Evolutionary conservation across 1,140 invertebrate species (phyloP).

Genomic region (Limonius californicus): DNA sequence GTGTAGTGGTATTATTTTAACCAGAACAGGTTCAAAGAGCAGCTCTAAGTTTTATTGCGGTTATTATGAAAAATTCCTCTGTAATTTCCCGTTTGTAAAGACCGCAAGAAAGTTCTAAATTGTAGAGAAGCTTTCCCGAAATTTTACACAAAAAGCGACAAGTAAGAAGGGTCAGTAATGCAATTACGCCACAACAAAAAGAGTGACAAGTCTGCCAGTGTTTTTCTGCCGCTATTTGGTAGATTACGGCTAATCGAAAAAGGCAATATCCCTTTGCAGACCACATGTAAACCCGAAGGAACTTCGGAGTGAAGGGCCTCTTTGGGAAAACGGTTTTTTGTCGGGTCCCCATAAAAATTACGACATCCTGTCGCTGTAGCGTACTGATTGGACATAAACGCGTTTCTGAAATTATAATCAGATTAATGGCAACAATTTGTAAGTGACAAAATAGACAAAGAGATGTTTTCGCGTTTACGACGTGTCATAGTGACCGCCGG

Average conservation of each 20-base stretch:
- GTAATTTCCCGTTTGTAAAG: background rate
- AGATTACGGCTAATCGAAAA: conserved; percentile 1
- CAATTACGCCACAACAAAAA: conserved; percentile 9
- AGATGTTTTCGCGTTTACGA: background rate
- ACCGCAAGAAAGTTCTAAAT: background rate
- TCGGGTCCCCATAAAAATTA: background rate
- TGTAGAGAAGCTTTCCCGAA: conserved; percentile 1
- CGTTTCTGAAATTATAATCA: background rate
- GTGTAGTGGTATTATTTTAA: background rate
- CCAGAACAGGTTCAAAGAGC: background rate
- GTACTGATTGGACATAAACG: no score
- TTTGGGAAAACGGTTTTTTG: background rate
- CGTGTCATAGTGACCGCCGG: conserved; percentile 7
- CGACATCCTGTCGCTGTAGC: background rate
- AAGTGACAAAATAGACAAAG: conserved; percentile 4
- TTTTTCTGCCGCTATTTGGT: conserved; percentile 5
- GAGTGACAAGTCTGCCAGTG: conserved; percentile 6
- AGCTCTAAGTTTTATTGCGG: background rate
- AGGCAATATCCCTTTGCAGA: background rate
- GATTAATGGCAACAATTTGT: background rate
- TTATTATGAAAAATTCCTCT: background rate
- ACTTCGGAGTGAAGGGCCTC: background rate
- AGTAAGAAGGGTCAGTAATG: conserved; percentile 4
- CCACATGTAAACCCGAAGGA: background rate
- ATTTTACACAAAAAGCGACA: conserved; percentile 2